phyloP scores from a whole-genome alignment of 2,797 vertebrate genomes.

The Lagodon rhomboides region DNA sequence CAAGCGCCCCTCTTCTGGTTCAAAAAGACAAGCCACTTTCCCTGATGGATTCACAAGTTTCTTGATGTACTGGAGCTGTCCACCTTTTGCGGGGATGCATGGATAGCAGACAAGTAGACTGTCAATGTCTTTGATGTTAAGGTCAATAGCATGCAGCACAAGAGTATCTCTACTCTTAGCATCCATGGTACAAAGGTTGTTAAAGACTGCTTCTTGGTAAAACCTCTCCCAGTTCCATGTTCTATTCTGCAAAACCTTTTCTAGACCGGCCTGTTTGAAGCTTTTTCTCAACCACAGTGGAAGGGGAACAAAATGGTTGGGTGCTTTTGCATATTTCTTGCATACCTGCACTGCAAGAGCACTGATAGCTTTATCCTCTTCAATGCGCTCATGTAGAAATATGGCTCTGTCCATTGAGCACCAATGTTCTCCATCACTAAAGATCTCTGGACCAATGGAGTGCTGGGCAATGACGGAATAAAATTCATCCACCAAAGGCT shows the following conservation, averaged over 20 bases:
- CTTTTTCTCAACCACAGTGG: slow-evolving; percentile 83
- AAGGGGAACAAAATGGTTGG: slow-evolving; percentile 81
- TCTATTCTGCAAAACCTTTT: slow-evolving; percentile 69
- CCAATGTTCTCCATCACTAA: slow-evolving; percentile 86
- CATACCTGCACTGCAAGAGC: slow-evolving; percentile 80
- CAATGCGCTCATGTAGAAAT: slow-evolving; percentile 85
- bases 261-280: slow-evolving; percentile 77
- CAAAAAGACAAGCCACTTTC: slow-evolving; percentile 83
- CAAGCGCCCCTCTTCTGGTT: slow-evolving; percentile 81
- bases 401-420: slow-evolving; percentile 81
- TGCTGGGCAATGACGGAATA: slow-evolving; percentile 79
- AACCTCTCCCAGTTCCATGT: slow-evolving; percentile 86
- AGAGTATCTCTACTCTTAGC: slow-evolving; percentile 78
- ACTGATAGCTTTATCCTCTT: slow-evolving; percentile 72
- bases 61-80: slow-evolving; percentile 82
- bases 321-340: slow-evolving; percentile 65
- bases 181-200: slow-evolving; percentile 82
- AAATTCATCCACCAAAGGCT: slow-evolving; percentile 85
- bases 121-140: slow-evolving; percentile 79
- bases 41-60: slow-evolving; percentile 87
- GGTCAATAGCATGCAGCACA: slow-evolving; percentile 87
- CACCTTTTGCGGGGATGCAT: slow-evolving; percentile 85
- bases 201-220: slow-evolving; percentile 85
- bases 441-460: slow-evolving; percentile 76
- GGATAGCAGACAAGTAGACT: slow-evolving; percentile 74